These are phyloP conservation scores for Parazoanthus darwini DNA, from an alignment of 92 coral and sea anemone species.

Conservation along the genomic window DNA sequence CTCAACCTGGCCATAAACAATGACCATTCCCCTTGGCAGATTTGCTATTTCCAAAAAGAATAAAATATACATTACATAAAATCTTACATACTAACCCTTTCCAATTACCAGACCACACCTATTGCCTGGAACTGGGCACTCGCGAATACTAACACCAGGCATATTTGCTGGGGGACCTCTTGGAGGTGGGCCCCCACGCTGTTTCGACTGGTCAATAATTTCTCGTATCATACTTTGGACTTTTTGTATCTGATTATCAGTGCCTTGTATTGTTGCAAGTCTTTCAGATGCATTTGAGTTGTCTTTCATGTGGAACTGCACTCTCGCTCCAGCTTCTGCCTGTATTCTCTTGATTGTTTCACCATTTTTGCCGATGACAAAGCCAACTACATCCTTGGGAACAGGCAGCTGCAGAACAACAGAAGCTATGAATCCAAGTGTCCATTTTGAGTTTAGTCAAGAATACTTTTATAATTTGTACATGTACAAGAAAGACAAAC, in stretches of 20 bases:
- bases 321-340: constrained; percentile 84
- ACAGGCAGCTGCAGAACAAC: constrained; percentile 74
- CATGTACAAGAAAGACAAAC: too few species aligned
- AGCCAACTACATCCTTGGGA: constrained; percentile 94
- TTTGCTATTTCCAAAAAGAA: background rate
- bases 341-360: constrained; percentile 98
- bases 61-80: too few species aligned
- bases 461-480: too few species aligned
- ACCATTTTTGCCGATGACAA: constrained; percentile 95
- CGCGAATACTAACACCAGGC: constrained; percentile 86
- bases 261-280: constrained; percentile 91
- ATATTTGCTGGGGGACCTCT: constrained; percentile 92
- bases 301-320: constrained; percentile 88
- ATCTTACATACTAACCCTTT: constrained; percentile 57
- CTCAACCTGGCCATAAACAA: too few species aligned
- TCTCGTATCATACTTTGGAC: constrained; percentile 75
- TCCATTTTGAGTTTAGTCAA: too few species aligned
- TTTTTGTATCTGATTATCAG: constrained; percentile 74
- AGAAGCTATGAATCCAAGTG: background rate
- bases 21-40: background rate
- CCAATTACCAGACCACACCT: constrained; percentile 98
- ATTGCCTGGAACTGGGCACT: constrained; percentile 95
- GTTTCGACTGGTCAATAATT: constrained; percentile 94
- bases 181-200: constrained; percentile 92
- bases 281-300: constrained; percentile 81